Percentiles rank a stretch among this genome's conserved stretches.
Evolutionary conservation across 2,113 vertebrate species (phyloP).

Genomic region (Dicaeum eximium): DNA sequence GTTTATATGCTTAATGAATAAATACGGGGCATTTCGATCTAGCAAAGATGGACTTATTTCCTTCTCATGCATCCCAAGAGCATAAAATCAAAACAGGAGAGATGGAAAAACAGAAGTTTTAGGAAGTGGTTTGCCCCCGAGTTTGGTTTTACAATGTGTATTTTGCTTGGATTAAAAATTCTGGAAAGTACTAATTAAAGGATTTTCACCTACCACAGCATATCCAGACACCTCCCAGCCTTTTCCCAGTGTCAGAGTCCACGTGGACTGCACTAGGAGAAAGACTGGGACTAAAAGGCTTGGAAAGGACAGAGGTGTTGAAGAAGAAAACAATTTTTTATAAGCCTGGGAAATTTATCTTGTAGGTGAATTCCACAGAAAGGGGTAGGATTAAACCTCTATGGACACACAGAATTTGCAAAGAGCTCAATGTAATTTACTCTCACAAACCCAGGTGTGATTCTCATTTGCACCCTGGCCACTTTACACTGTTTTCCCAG

Average conservation of each 20-base stretch:
- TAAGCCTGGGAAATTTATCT: not conserved
- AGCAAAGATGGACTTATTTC: not conserved
- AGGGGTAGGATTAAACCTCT: not conserved
- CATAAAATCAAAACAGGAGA: not conserved
- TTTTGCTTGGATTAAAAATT: not conserved
- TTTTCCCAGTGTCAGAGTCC: not conserved
- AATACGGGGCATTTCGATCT: not conserved
- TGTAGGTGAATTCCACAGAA: not conserved
- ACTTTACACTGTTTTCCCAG: conserved; percentile 42
- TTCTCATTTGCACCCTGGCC: conserved; percentile 43
- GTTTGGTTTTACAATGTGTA: not conserved
- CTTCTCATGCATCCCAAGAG: not conserved
- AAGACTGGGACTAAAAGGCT: not conserved
- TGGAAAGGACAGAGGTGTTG: not conserved
- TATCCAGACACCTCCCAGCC: not conserved
- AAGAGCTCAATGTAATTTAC: not conserved
- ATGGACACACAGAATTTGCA: not conserved
- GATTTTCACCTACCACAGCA: not conserved
- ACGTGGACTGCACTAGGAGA: not conserved
- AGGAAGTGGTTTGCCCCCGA: not conserved
- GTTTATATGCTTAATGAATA: conserved; percentile 5
- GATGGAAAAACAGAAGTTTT: not conserved
- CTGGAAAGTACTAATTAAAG: not conserved
- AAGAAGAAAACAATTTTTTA: not conserved
- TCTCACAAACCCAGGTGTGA: conserved; percentile 30